A percentile compares a stretch with the other conserved stretches of the same genome.
Conservation (phyloP, 2,797 vertebrate species). For the Enteromius viviparus region DNA sequence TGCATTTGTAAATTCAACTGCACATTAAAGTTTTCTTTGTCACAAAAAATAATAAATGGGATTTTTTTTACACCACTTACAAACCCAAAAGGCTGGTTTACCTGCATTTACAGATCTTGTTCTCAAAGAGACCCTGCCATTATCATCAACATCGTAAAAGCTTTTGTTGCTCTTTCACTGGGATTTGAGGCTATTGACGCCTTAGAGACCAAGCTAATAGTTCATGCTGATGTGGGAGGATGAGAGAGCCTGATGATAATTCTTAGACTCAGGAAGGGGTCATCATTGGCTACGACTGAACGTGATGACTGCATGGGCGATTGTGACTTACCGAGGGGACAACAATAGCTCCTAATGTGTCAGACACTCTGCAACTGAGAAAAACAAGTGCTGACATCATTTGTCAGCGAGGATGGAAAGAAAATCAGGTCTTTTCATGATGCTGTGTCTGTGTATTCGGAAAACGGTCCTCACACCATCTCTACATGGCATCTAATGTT, state of each 20-base stretch:
- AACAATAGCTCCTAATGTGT: conserved; percentile 57
- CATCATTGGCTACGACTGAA: conserved; percentile 37
- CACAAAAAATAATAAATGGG: not conserved
- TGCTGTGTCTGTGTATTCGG: not conserved
- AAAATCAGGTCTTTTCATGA: conserved; percentile 18
- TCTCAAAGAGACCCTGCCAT: conserved; percentile 2
- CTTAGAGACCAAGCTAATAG: conserved; percentile 53
- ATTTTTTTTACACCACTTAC: not conserved
- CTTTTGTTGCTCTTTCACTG: conserved; percentile 38
- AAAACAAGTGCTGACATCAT: conserved; percentile 30
- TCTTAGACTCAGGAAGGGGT: conserved; percentile 50
- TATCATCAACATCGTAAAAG: conserved; percentile 52
- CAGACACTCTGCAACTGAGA: conserved; percentile 16
- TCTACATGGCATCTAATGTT: conserved; percentile 16
- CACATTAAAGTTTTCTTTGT: not conserved
- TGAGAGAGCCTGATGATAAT: conserved; percentile 40
- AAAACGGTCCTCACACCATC: not conserved
- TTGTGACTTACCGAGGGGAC: conserved; percentile 44
- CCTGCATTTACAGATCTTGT: conserved; percentile 4
- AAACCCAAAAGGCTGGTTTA: conserved; percentile 1
- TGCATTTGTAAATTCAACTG: not conserved
- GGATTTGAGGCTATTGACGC: conserved; percentile 41
- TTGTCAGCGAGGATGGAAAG: conserved; percentile 10
- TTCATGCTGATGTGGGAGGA: conserved; percentile 48
- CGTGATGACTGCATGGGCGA: conserved; percentile 34